These are phyloP conservation scores for Caerostris extrusa DNA, from an alignment of 1,140 invertebrate species.

Conservation along the genomic window DNA sequence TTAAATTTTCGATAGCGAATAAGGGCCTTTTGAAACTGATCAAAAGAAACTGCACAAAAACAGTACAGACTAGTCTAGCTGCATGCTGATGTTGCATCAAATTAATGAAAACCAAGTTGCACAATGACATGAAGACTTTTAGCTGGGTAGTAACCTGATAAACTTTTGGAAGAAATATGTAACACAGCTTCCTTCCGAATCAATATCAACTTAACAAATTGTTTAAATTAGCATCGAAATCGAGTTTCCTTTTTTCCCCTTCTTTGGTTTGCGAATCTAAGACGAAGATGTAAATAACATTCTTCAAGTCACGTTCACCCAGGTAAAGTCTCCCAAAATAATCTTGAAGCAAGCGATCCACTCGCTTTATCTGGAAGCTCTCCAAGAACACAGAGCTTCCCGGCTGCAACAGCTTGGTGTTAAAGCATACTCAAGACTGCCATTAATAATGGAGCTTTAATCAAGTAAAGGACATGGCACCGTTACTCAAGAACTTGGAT, in stretches of 20 bases:
- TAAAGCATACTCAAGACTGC: slow-evolving; percentile 22
- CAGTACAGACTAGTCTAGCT: too few species aligned
- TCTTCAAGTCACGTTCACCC: slow-evolving; percentile 6
- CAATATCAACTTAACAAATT: neutral
- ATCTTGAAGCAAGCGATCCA: slow-evolving; percentile 13
- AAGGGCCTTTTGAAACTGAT: too few species aligned
- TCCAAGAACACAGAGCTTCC: slow-evolving; percentile 1
- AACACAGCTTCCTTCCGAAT: neutral
- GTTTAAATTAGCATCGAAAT: slow-evolving; percentile 23
- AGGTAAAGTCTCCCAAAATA: slow-evolving; percentile 39
- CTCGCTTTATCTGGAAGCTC: neutral
- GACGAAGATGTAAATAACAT: neutral
- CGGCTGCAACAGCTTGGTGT: slow-evolving; percentile 36
- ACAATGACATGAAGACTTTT: too few species aligned
- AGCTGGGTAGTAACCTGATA: too few species aligned
- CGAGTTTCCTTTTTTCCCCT: neutral
- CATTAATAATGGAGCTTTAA: slow-evolving; percentile 40
- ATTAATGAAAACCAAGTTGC: too few species aligned
- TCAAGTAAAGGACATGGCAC: slow-evolving; percentile 19
- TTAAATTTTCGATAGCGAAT: too few species aligned
- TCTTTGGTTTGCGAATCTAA: neutral
- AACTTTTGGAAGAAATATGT: too few species aligned
- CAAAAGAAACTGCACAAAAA: too few species aligned
- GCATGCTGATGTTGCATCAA: too few species aligned
- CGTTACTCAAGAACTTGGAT: slow-evolving; percentile 5